phyloP scores from a whole-genome alignment of 1,140 invertebrate species.

The Phortica variegata region DNA sequence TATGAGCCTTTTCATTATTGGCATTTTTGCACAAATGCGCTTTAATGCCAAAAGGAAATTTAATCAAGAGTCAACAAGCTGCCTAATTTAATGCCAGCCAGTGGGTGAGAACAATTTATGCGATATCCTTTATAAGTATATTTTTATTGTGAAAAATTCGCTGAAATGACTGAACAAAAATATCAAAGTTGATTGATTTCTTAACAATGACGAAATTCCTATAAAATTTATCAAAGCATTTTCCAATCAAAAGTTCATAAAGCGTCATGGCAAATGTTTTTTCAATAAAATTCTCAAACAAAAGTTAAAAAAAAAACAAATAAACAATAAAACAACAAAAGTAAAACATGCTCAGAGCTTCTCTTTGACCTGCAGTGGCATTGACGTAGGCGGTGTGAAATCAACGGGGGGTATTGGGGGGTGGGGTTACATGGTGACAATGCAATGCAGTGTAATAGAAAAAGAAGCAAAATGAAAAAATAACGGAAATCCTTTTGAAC shows the following conservation, averaged over 20 bases:
- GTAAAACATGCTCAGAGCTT: too few species aligned
- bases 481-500: slow-evolving; percentile 52
- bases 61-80: background rate
- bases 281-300: background rate
- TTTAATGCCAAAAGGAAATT: too few species aligned
- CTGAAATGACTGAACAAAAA: background rate
- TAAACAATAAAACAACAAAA: too few species aligned
- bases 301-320: background rate
- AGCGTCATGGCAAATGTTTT: background rate
- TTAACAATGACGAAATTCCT: too few species aligned
- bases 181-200: background rate
- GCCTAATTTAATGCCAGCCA: background rate
- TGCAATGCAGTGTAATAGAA: too few species aligned
- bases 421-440: too few species aligned
- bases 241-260: background rate
- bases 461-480: slow-evolving; percentile 36
- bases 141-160: background rate
- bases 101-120: background rate
- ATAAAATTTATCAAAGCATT: too few species aligned
- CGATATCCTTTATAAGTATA: too few species aligned
- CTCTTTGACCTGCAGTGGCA: too few species aligned
- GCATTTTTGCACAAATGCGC: too few species aligned
- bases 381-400: background rate
- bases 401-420: background rate
- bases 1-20: too few species aligned